These are phyloP conservation scores for Indicator maculatus DNA, from an alignment of 2,113 vertebrate genomes.

Conservation along the genomic window DNA sequence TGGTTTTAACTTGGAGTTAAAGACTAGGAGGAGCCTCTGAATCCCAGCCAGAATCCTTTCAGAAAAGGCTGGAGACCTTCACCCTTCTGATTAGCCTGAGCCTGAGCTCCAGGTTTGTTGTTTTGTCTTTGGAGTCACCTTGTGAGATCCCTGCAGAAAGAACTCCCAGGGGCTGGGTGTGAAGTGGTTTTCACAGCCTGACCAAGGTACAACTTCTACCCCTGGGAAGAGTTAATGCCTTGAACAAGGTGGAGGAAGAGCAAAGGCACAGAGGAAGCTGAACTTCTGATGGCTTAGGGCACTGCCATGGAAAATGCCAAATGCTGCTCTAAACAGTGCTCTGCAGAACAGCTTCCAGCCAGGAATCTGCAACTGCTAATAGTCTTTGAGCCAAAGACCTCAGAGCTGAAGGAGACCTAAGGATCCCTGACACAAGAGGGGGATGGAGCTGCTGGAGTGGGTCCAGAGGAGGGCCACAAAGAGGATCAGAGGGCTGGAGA, in stretches of 20 bases:
- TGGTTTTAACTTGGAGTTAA: neutral
- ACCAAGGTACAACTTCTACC: fast-evolving
- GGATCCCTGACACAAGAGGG: too few relatives aligned
- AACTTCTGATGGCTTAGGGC: neutral
- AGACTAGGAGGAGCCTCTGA: neutral
- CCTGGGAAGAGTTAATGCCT: neutral
- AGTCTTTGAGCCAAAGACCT: neutral
- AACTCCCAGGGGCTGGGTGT: neutral
- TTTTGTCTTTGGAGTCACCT: neutral
- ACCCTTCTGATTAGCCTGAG: neutral
- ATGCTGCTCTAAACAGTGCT: neutral
- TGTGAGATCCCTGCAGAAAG: neutral
- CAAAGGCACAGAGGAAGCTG: neutral
- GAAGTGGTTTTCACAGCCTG: neutral
- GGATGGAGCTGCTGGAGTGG: too few relatives aligned
- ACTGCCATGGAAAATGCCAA: neutral
- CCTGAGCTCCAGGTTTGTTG: neutral
- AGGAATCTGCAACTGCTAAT: neutral
- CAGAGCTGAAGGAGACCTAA: neutral
- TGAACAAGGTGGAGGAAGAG: neutral
- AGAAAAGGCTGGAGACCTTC: neutral
- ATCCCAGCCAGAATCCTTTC: neutral
- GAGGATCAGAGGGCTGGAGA: too few relatives aligned
- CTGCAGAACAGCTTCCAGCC: neutral
- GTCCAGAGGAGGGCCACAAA: too few relatives aligned